These are phyloP conservation scores for Trinectes maculatus DNA, from an alignment of 2,113 vertebrate species.

Conservation along the genomic window DNA sequence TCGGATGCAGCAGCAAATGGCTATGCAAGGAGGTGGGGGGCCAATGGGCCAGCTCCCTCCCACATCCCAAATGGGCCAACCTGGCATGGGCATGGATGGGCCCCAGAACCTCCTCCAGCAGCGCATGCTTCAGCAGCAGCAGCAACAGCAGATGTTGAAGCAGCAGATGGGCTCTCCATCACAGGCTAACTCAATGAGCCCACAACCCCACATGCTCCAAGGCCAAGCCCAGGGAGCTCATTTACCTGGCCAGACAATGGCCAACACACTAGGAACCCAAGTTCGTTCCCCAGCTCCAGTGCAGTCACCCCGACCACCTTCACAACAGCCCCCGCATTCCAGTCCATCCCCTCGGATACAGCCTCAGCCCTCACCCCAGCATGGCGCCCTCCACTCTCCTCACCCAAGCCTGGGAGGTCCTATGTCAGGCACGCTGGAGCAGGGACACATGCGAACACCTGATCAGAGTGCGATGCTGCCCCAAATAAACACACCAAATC, in stretches of 20 bases:
- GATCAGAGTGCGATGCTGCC: slow-evolving; percentile 99
- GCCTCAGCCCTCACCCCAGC: slow-evolving; percentile 94
- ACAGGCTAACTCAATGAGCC: slow-evolving; percentile 95
- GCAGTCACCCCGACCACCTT: slow-evolving; percentile 94
- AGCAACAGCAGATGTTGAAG: slow-evolving; percentile 93
- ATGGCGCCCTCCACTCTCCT: slow-evolving; percentile 93
- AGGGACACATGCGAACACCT: slow-evolving; percentile 92
- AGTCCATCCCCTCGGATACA: slow-evolving; percentile 96
- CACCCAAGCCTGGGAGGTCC: slow-evolving; percentile 92
- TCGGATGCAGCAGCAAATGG: slow-evolving; percentile 92
- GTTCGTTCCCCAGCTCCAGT: slow-evolving; percentile 97
- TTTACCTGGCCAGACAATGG: slow-evolving; percentile 89
- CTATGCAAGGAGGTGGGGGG: slow-evolving; percentile 89
- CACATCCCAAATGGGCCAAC: slow-evolving; percentile 91
- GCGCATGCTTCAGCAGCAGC: slow-evolving; percentile 83
- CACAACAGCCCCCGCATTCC: slow-evolving; percentile 93
- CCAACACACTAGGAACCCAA: slow-evolving; percentile 91
- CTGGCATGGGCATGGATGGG: slow-evolving; percentile 88
- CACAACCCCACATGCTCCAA: slow-evolving; percentile 95
- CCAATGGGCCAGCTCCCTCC: slow-evolving; percentile 92
- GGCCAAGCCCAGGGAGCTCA: slow-evolving; percentile 89
- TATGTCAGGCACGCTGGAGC: slow-evolving; percentile 92
- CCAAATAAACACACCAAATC: slow-evolving; percentile 92
- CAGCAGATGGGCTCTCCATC: slow-evolving; percentile 92
- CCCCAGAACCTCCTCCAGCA: slow-evolving; percentile 86